Conservation (phyloP, 1,140 invertebrate genomes). For the Saccostrea cuccullata region DNA sequence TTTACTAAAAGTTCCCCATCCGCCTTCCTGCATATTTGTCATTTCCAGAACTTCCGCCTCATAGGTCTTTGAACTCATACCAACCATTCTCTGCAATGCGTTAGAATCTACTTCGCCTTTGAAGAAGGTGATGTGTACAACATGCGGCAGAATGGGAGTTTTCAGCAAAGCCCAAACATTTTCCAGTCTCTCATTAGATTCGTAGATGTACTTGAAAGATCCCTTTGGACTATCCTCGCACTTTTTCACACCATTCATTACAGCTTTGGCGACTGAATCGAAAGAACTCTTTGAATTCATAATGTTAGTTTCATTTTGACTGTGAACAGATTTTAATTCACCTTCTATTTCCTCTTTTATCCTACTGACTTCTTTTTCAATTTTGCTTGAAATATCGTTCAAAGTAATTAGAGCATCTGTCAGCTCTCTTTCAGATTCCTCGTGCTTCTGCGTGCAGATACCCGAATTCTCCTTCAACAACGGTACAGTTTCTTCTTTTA, state of each 20-base stretch:
- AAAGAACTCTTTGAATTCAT: not conserved
- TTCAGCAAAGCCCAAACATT: not conserved
- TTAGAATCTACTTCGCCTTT: not conserved
- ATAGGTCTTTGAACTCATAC: not conserved
- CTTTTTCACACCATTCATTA: not conserved
- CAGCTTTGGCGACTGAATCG: not conserved
- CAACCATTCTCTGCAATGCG: not conserved
- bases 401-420: not conserved
- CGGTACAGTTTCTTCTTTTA: not conserved
- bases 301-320: not conserved
- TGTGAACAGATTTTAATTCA: not conserved
- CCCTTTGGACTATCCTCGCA: not conserved
- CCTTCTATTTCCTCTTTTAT: not conserved
- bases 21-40: not conserved
- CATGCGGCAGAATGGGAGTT: not conserved
- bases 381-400: not conserved
- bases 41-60: not conserved
- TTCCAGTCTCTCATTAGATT: not conserved
- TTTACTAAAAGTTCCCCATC: not conserved
- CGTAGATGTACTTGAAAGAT: not conserved
- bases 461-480: not conserved
- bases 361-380: not conserved
- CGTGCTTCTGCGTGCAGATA: not conserved
- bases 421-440: not conserved
- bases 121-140: not conserved